Conservation (phyloP, 2,888 invertebrate genomes). For the Rotaria macrura region DNA sequence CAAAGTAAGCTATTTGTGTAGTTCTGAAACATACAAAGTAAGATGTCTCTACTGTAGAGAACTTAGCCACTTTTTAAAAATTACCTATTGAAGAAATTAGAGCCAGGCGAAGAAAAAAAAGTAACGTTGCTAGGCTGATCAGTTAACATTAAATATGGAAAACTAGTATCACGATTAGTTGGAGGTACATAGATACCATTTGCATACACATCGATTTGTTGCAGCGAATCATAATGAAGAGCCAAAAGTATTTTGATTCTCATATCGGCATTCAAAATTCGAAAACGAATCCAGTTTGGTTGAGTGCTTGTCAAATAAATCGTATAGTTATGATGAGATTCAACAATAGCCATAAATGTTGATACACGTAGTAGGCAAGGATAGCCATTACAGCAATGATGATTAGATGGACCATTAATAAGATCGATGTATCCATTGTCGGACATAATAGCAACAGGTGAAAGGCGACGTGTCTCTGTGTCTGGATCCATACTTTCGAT, state of each 20-base stretch:
- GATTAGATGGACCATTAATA: constrained; percentile 48
- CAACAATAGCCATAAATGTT: constrained; percentile 43
- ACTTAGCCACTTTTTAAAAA: too few relatives aligned
- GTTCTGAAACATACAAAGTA: background rate
- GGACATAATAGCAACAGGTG: constrained; percentile 34
- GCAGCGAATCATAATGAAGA: constrained; percentile 20
- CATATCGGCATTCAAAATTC: constrained; percentile 23
- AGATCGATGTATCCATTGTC: constrained; percentile 41
- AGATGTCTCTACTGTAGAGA: background rate
- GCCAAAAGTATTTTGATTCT: background rate
- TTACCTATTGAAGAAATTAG: constrained; percentile 9
- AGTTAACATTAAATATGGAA: background rate
- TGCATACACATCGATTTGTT: constrained; percentile 30
- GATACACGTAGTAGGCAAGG: constrained; percentile 45
- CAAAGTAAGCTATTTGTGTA: constrained; percentile 20
- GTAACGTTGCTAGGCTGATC: background rate
- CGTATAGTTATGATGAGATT: constrained; percentile 38
- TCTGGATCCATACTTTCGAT: constrained; percentile 34
- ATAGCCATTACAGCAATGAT: constrained; percentile 48
- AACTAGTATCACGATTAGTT: background rate
- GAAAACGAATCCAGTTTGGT: constrained; percentile 29
- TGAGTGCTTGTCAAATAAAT: constrained; percentile 29
- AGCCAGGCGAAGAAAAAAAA: background rate
- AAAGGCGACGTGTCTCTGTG: constrained; percentile 23
- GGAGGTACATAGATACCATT: constrained; percentile 21